A percentile compares a stretch with the other conserved stretches of the same genome.
These are phyloP conservation scores for Numenius phaeopus DNA, from an alignment of 2,797 vertebrate genomes.

Conservation along the genomic window DNA sequence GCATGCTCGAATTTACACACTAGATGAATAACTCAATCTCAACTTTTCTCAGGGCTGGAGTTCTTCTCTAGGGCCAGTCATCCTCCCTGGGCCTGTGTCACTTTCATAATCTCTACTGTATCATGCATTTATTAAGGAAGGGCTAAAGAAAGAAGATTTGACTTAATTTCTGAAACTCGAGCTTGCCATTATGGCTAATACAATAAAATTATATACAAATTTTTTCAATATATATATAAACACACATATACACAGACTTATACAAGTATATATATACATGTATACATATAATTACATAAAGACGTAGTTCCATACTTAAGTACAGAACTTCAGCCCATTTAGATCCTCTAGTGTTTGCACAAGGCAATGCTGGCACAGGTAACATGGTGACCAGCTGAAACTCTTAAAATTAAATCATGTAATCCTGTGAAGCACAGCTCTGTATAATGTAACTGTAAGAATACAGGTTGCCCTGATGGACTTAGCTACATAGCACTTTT, in stretches of 20 bases:
- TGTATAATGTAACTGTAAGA: neutral
- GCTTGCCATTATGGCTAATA: neutral
- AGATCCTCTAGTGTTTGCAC: neutral
- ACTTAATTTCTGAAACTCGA: neutral
- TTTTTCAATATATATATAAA: neutral
- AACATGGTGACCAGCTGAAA: neutral
- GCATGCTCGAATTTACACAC: constrained; percentile 34
- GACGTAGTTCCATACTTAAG: neutral
- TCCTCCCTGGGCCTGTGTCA: neutral
- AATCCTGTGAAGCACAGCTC: neutral
- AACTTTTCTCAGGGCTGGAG: neutral
- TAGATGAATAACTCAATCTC: neutral
- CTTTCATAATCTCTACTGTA: neutral
- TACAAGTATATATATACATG: neutral
- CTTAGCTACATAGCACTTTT: neutral
- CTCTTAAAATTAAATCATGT: neutral
- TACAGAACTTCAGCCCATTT: neutral
- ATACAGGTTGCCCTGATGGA: neutral
- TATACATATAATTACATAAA: neutral
- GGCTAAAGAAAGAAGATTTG: neutral
- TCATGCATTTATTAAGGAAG: neutral
- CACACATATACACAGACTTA: neutral
- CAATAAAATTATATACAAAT: neutral
- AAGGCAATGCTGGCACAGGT: neutral
- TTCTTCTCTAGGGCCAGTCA: neutral